Base-by-base conservation (phyloP, 2,797 vertebrate species). In the Crypturellus tataupa region DNA sequence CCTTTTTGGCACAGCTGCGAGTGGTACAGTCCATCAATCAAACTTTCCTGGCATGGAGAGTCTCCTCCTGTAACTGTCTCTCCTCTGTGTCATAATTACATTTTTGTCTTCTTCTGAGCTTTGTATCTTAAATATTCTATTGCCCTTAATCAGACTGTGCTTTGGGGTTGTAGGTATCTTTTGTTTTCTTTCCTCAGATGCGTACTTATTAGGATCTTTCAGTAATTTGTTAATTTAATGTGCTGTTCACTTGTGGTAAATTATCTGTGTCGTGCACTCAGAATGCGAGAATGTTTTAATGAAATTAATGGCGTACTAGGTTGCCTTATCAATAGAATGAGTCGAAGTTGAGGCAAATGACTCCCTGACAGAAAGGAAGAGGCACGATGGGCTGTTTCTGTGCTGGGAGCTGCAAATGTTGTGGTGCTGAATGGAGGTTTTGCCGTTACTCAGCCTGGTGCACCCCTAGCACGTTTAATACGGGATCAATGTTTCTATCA, bases 21-120 rank as follows among this genome's bases (percentile, higher is more conserved):
- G 95, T 97, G 96, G 96, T 80, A 81, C 33, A 27, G 97, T 97
- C 97, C 97, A 96, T 98, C 97, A 97, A 91, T 98, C 97, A 98
- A 91, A 85, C 80, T 88, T 94, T 94, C 82, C 96, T 91, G 89
- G 90, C 96, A 94, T 87, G 73, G 96, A 96, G 95, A 70, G 97
- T 80, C 90, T 71, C 89, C 85, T 89, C 67, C 89, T 69, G 90
- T 85, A 69, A 55, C 91, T 94, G 89, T 92, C 94, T 97, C 93
- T 97, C 55, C 92, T 94, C 83, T 35, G 81, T 76, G 37, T 84
- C 94, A 79, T 89, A 89, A 65, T 97, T 97, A 94, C 89, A 92
- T 97, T 97, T 94, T 97, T 94, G 92, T 94, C 95, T 95, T 97
- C 94, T 88, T 42, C 93, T 80, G 85, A 96, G 86, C 93, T 95